Base-by-base conservation (phyloP, 2,797 vertebrate genomes). In the Leptodactylus fallax region DNA sequence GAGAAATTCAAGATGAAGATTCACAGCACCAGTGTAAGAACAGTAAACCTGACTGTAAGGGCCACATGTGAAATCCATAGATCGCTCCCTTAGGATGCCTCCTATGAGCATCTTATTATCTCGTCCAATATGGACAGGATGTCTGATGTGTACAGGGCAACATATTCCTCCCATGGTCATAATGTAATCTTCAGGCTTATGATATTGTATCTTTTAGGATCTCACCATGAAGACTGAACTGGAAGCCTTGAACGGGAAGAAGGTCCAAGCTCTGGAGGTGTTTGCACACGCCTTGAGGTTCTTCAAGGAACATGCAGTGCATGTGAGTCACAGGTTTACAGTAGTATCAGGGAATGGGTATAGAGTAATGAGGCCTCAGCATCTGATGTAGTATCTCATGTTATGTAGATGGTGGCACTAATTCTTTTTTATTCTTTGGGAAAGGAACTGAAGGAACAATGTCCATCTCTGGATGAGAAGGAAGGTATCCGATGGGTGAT, bases 1-100 rank as follows among this genome's bases (percentile, higher is more conserved):
- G 98, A 99, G 91, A 99, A 99, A 92, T 99, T 99, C 85, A 99
- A 99, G 93, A 99, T 99, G 98, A 99, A 97, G 92, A 98, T 99
- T 83, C 98, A 99, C 94, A 98, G 97, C 90, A 95, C 96, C 71
- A 97, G 96, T 0, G 98, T 99, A 93, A 94, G 95, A 72, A 4
- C 36, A 36, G 36, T 36, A 36, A 36, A 36, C 36, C 36, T 36
- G 36, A 36, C 36, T 4, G 36, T n/a, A n/a, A n/a, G n/a, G n/a
- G n/a, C n/a, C n/a, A n/a, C n/a, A n/a, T n/a, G n/a, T 36, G 36
- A 36, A 36, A 36, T 36, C 36, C 4, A 4, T 36, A 36, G 36
- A 12, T 53, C n/a, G n/a, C n/a, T n/a, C n/a, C 12, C 51, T 53
- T 7, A 53, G 51, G 51, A 53, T 11, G 51, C 51, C 51, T 53